A percentile compares a stretch with the other conserved stretches of the same genome.
Conservation (phyloP, 2,113 vertebrate species). For the Malurus melanocephalus region DNA sequence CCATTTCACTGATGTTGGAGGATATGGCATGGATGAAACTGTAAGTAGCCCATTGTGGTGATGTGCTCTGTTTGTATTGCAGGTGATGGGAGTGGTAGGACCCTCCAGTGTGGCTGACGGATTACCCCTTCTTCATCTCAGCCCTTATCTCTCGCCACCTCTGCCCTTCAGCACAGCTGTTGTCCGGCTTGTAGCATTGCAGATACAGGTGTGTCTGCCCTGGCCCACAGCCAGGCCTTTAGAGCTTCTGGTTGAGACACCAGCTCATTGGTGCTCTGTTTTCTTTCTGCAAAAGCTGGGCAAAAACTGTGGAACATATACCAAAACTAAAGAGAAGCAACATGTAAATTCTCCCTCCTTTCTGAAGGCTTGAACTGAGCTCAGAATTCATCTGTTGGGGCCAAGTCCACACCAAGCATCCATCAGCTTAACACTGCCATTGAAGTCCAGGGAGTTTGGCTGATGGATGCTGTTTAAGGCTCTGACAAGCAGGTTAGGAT, state of each 20-base stretch:
- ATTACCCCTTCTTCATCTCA: constrained; percentile 96
- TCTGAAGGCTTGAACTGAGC: constrained; percentile 42
- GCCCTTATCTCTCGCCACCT: constrained; percentile 97
- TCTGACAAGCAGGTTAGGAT: not conserved
- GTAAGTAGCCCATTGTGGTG: constrained; percentile 74
- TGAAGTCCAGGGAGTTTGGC: constrained; percentile 19
- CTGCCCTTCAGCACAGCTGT: constrained; percentile 98
- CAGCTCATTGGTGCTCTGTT: constrained; percentile 67
- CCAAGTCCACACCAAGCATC: constrained; percentile 8
- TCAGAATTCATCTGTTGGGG: constrained; percentile 33
- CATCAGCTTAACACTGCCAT: constrained; percentile 18
- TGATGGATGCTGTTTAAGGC: constrained; percentile 42
- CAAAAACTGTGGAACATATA: constrained; percentile 77
- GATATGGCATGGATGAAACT: constrained; percentile 72
- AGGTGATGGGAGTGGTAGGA: constrained; percentile 99
- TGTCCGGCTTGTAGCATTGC: constrained; percentile 95
- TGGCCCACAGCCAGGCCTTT: constrained; percentile 72
- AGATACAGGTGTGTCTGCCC: constrained; percentile 92
- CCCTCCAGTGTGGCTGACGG: constrained; percentile 98
- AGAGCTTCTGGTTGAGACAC: constrained; percentile 67
- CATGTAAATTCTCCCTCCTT: constrained; percentile 21
- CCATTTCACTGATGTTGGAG: constrained; percentile 53
- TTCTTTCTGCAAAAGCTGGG: constrained; percentile 79
- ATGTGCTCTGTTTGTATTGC: constrained; percentile 81
- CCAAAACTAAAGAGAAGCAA: not conserved